Conservation (phyloP, 2,113 vertebrate genomes). For the Amphiprion ocellaris region DNA sequence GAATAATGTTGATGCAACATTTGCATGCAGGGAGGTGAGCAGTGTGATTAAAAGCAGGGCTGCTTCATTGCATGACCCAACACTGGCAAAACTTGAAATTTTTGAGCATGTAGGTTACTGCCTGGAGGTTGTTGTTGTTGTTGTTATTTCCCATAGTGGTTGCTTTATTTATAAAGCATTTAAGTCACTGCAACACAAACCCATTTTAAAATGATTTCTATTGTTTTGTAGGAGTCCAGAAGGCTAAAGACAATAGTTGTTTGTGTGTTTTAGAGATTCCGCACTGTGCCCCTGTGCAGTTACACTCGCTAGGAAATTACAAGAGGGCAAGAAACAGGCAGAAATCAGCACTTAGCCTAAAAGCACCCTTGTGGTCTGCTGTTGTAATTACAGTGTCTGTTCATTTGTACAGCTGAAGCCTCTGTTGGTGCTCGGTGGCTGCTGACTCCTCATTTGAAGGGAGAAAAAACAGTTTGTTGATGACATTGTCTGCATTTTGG, state of each 20-base stretch:
- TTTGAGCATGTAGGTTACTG: too few relatives aligned
- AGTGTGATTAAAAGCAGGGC: too few relatives aligned
- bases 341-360: conserved; percentile 23
- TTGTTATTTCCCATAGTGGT: too few relatives aligned
- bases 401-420: conserved; percentile 22
- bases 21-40: too few relatives aligned
- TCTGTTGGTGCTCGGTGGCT: conserved; percentile 21
- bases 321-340: not conserved
- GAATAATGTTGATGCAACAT: too few relatives aligned
- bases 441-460: conserved; percentile 26
- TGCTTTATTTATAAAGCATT: too few relatives aligned
- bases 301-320: not conserved
- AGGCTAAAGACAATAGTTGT: too few relatives aligned
- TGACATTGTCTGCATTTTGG: too few relatives aligned
- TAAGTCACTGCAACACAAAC: not conserved
- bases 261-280: not conserved
- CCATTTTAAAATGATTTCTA: conserved; percentile 1
- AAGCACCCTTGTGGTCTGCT: conserved; percentile 8
- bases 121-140: too few relatives aligned
- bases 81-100: too few relatives aligned
- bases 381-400: conserved; percentile 25
- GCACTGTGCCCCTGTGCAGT: not conserved
- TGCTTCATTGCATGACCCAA: too few relatives aligned
- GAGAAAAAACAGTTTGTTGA: not conserved
- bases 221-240: not conserved